Base-by-base conservation (phyloP, 2,888 invertebrate genomes). In the Athalia cordata region DNA sequence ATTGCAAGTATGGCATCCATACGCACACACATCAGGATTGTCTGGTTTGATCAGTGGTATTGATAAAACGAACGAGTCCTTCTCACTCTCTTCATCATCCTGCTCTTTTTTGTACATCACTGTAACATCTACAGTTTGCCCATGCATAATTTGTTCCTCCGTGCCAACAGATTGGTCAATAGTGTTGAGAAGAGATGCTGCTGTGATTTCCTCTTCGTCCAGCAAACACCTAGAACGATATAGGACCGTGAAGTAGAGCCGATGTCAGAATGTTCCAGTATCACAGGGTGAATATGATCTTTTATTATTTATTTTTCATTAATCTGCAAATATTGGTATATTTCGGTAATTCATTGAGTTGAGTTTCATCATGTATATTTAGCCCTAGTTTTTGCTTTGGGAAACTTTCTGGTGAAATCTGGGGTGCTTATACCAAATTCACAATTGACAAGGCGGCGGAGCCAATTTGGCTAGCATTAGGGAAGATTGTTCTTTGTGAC, bases 401-500 rank as follows among this genome's bases (percentile, higher is more conserved):
- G 49, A 8, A 49, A 50, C 11, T 52, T 43, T 43, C 15, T 8
- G 8, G 15, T 52, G 5, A 67, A 52, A 52, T 65, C 47, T 3
- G 15, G 9, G 55, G 8, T 43, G 15, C 59, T 6, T 43, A 15
- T 43, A 68, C 50, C 11, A 11, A 61, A 45, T 62, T 70, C 7
- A 50, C n/a, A 49, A 29, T 59, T 6, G 59, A 62, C 43, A 13
- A 45, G 66, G 45, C 45, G 62, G 7, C 50, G n/a, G 59, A 57
- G 55, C 64, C 43, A 52, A 47, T 68, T 67, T 62, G 9, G 49
- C 52, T 62, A 61, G 59, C 75, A 78, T 57, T 75, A 78, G 29
- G 47, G 74, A 70, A 13, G 66, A 65, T 50, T 79, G 66, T 29
- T 79, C 79, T 64, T 79, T 79, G 72, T 85, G 84, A 72, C 81